A percentile compares a stretch with the other conserved stretches of the same genome.
Conservation (phyloP, 2,888 invertebrate genomes). For the Caenorhabditis angaria region DNA sequence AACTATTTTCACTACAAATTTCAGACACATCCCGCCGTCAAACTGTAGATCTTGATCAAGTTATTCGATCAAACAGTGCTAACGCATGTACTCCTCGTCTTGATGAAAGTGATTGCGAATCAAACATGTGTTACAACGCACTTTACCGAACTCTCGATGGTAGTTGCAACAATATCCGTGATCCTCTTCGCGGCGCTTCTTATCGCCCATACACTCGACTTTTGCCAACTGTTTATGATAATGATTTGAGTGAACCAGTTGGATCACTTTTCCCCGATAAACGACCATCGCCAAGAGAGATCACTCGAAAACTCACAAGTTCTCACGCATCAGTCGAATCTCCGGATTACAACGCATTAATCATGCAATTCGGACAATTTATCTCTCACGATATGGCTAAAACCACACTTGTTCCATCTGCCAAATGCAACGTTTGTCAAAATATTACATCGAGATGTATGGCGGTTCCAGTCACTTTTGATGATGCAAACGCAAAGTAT, state of each 20-base stretch:
- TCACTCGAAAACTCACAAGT: conserved; percentile 59
- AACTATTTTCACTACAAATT: conserved; percentile 7
- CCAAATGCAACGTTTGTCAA: conserved; percentile 69
- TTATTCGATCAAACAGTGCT: conserved; percentile 68
- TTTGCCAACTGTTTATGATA: conserved; percentile 65
- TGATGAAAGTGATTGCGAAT: conserved; percentile 70
- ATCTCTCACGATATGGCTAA: conserved; percentile 70
- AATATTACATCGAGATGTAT: conserved; percentile 70
- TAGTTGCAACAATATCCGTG: conserved; percentile 87
- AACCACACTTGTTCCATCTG: conserved; percentile 68
- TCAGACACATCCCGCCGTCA: conserved; percentile 55
- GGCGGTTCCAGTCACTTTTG: conserved; percentile 62
- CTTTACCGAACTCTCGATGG: conserved; percentile 83
- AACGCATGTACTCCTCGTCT: conserved; percentile 70
- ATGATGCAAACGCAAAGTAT: conserved; percentile 61
- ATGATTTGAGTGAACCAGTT: conserved; percentile 67
- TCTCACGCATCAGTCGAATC: conserved; percentile 66
- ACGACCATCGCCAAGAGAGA: conserved; percentile 64
- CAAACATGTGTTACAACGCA: conserved; percentile 67
- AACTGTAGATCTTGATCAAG: conserved; percentile 57
- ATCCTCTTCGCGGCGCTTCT: conserved; percentile 92
- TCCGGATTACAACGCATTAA: conserved; percentile 65
- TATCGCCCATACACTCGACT: conserved; percentile 78
- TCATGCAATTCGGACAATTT: conserved; percentile 70
- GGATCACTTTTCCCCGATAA: conserved; percentile 49